These are phyloP conservation scores for Suricata suricatta DNA, from an alignment of 2,113 vertebrate species.

Conservation along the genomic window DNA sequence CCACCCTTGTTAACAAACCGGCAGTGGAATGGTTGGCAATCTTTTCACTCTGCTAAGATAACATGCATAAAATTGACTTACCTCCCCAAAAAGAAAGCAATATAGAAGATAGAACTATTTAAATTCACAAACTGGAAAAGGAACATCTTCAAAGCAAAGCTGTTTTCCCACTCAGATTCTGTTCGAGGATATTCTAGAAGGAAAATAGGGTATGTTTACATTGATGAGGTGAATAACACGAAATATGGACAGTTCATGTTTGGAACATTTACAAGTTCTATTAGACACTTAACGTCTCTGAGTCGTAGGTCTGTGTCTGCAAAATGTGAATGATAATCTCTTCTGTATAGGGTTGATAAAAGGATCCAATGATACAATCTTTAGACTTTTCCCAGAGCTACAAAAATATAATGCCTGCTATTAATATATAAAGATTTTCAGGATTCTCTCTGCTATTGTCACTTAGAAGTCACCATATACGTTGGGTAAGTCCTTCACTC, in stretches of 20 bases:
- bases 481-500: background rate
- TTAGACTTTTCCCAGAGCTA: background rate
- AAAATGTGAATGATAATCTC: background rate
- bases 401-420: background rate
- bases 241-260: background rate
- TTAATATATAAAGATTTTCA: background rate
- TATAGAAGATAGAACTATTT: slow-evolving; percentile 99
- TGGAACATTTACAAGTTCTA: background rate
- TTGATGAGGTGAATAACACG: background rate
- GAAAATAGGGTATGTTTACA: background rate
- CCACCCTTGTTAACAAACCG: background rate
- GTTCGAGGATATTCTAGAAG: slow-evolving; percentile 95
- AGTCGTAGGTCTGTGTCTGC: background rate
- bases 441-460: background rate
- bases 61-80: slow-evolving; percentile 73
- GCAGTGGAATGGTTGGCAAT: background rate
- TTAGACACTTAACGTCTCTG: background rate
- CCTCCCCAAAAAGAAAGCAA: slow-evolving; percentile 99
- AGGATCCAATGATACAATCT: background rate
- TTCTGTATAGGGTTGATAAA: background rate
- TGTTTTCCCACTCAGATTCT: slow-evolving; percentile 99
- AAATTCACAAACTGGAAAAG: slow-evolving; percentile 99
- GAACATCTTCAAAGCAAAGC: slow-evolving; percentile 99
- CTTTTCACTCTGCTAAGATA: background rate
- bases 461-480: background rate